Percentiles rank a stretch among this genome's conserved stretches.
These are phyloP conservation scores for Drosophila maculinotata DNA, from an alignment of 2,888 invertebrate genomes.

Conservation along the genomic window DNA sequence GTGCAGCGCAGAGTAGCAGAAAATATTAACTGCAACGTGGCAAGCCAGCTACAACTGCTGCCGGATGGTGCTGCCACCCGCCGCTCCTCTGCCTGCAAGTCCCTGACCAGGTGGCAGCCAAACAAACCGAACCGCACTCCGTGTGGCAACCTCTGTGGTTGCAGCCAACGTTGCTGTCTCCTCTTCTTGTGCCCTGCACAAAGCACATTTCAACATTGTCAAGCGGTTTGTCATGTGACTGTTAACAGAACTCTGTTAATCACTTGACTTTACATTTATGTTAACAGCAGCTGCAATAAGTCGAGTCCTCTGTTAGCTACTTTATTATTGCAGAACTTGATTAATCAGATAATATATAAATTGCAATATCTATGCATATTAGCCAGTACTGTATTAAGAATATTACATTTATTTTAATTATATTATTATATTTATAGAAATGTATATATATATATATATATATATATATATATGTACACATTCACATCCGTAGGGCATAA, in stretches of 20 bases:
- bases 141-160: conserved; percentile 50
- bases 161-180: conserved; percentile 30
- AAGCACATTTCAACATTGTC: conserved; percentile 9
- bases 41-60: conserved; percentile 26
- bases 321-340: too few species aligned
- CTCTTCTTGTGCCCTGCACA: conserved; percentile 12
- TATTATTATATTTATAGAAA: too few species aligned
- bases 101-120: conserved; percentile 68
- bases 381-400: too few species aligned
- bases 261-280: not conserved
- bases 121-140: conserved; percentile 75
- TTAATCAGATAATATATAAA: too few species aligned
- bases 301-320: too few species aligned
- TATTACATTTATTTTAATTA: too few species aligned
- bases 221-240: conserved; percentile 8
- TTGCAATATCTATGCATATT: too few species aligned
- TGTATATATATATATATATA: too few species aligned
- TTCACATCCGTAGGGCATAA: conserved; percentile 3
- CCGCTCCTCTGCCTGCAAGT: not conserved
- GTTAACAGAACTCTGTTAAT: not conserved
- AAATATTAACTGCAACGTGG: conserved; percentile 74
- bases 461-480: too few species aligned
- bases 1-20: conserved; percentile 70
- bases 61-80: conserved; percentile 4
- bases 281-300: not conserved